These are phyloP conservation scores for Callopanchax toddi DNA, from an alignment of 2,113 vertebrate genomes.

Conservation along the genomic window DNA sequence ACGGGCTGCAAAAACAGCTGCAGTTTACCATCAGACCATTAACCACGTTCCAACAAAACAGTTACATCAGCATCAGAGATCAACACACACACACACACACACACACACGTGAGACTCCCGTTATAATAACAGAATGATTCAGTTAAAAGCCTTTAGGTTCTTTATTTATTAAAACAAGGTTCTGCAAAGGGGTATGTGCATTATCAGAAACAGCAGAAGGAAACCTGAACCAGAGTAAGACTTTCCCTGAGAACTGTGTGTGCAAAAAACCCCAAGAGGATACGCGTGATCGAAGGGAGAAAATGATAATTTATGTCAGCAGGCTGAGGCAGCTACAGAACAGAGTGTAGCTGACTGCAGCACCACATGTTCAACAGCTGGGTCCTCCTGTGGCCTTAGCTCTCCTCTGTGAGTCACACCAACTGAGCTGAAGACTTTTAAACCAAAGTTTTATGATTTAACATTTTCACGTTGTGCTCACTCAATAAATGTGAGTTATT, in stretches of 20 bases:
- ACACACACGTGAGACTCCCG: no score
- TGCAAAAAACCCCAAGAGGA: constrained; percentile 29
- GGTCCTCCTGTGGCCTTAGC: constrained; percentile 1
- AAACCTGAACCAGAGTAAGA: constrained; percentile 51
- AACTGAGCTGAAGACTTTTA: constrained; percentile 9
- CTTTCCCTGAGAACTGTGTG: constrained; percentile 28
- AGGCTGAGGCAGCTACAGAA: constrained; percentile 22
- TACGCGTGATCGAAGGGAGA: constrained; percentile 56
- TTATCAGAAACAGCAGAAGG: constrained; percentile 31
- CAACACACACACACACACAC: no score
- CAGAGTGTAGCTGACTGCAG: constrained; percentile 13
- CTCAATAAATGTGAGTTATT: not conserved
- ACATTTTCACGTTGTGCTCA: not conserved
- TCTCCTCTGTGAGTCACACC: constrained; percentile 8
- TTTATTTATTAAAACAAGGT: constrained; percentile 14
- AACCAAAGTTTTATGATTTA: constrained; percentile 11
- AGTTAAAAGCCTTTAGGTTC: not conserved
- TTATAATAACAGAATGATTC: constrained; percentile 41
- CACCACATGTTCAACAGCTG: constrained; percentile 66
- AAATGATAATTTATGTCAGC: constrained; percentile 45
- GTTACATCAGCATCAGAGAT: constrained; percentile 10
- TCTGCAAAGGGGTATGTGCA: constrained; percentile 23
- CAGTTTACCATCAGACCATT: constrained; percentile 5
- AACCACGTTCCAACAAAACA: constrained; percentile 28
- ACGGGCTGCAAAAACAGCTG: constrained; percentile 26